Percentiles rank a stretch among this genome's conserved stretches.
phyloP scores from a whole-genome alignment of 2,113 vertebrate genomes.

The Pseudolaguvia tuberculata region DNA sequence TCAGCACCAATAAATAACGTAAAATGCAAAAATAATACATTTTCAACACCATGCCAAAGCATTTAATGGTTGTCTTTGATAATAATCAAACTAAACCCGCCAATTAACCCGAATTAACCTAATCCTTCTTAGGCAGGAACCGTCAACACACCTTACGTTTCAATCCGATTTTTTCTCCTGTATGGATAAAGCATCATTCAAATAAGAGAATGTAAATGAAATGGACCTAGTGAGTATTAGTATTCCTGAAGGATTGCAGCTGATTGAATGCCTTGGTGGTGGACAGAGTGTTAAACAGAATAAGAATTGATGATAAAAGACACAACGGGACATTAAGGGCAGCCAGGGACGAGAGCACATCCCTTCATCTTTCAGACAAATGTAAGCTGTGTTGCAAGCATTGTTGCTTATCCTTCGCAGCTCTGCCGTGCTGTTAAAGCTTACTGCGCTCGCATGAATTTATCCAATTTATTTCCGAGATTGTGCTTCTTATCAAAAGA shows the following conservation, averaged over 20 bases:
- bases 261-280: neutral
- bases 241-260: neutral
- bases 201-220: slow-evolving; percentile 2
- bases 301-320: slow-evolving; percentile 10
- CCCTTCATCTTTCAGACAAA: slow-evolving; percentile 13
- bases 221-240: slow-evolving; percentile 4
- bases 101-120: no score
- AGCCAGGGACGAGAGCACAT: slow-evolving; percentile 2
- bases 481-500: neutral
- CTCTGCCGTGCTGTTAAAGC: neutral
- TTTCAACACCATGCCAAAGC: no score
- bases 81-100: no score
- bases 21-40: no score
- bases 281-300: slow-evolving; percentile 13
- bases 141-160: neutral
- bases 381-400: slow-evolving; percentile 10
- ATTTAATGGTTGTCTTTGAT: no score
- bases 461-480: slow-evolving; percentile 19
- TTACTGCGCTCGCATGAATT: slow-evolving; percentile 15
- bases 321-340: slow-evolving; percentile 13
- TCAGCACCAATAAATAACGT: no score
- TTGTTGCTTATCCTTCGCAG: slow-evolving; percentile 16
- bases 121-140: no score
- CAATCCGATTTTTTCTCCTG: neutral
- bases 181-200: neutral